Base-by-base conservation (phyloP, 1,140 invertebrate species). In the Drosophila neocordata region DNA sequence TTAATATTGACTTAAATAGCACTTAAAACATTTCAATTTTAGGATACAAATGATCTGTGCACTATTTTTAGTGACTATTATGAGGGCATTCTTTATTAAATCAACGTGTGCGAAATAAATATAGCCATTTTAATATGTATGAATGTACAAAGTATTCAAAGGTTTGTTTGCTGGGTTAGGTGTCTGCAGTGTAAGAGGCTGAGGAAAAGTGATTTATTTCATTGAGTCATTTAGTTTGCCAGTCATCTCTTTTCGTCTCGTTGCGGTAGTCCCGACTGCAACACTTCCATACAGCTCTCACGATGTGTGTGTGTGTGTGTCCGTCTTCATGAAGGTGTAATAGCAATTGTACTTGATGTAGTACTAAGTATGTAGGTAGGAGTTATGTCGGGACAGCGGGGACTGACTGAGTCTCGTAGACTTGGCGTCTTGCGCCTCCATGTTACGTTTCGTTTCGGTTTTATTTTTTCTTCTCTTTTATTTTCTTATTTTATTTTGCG, bases 401-500 rank as follows among this genome's bases (percentile, higher is more conserved):
- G 52, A 55, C 69, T 58, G 68, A 70, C 69, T 65, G 68, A 70
- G n/a, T 48, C 41, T 48, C 15, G 15, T 18, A 48, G 41, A 48
- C 41, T 48, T 48, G 41, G 15, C 41, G 41, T 48, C 41, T 48
- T 48, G 51, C 41, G 59, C 41, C 27, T 55, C 65, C 41, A 7
- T 70, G 41, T 82, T 37, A 55, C 31, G 7, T 35, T 61, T 65
- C 22, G 59, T 77, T 13, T 65, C 41, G 5, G 8, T 18, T 63
- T 65, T 44, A 55, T 61, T 44, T 59, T 61, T 59, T 35, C 24
- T 58, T 70, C 69, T 56, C 35, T 75, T 66, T 62, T 56, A 31
- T 74, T 74, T 56, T 67, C 69, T 61, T 65, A 60, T 83, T 68
- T 57, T 79, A 71, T 79, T 74, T 71, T 71, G 80, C 80, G 80